phyloP scores from a whole-genome alignment of 2,797 vertebrate genomes.

The Gila robusta region DNA sequence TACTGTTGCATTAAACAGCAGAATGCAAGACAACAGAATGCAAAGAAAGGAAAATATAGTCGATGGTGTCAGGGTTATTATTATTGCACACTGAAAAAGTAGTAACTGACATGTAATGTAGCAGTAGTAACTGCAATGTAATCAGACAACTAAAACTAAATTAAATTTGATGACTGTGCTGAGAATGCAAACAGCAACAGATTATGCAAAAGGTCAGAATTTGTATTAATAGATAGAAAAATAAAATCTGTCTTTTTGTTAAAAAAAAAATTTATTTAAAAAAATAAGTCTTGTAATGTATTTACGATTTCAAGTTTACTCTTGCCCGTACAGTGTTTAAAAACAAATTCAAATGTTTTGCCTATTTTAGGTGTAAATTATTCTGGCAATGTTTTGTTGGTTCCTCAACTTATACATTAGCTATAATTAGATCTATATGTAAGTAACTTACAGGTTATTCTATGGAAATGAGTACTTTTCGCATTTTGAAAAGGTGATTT shows the following conservation, averaged over 20 bases:
- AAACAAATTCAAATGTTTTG: not conserved
- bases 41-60: slow-evolving; percentile 58
- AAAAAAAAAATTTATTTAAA: no score
- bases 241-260: no score
- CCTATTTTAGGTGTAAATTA: no score
- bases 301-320: not conserved
- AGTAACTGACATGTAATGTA: not conserved
- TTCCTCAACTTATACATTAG: not conserved
- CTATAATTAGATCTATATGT: not conserved
- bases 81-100: not conserved
- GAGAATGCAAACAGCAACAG: not conserved
- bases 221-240: no score
- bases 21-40: not conserved
- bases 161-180: not conserved
- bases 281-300: no score
- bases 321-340: not conserved
- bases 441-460: no score
- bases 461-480: no score
- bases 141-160: not conserved
- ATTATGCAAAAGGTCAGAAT: not conserved
- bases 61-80: not conserved
- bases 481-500: not conserved
- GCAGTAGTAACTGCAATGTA: no score
- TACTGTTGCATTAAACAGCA: not conserved
- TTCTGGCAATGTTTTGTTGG: not conserved